These are phyloP conservation scores for Paelopatides confundens DNA, from an alignment of 53 echinoderm and acorn worm species.

Conservation along the genomic window DNA sequence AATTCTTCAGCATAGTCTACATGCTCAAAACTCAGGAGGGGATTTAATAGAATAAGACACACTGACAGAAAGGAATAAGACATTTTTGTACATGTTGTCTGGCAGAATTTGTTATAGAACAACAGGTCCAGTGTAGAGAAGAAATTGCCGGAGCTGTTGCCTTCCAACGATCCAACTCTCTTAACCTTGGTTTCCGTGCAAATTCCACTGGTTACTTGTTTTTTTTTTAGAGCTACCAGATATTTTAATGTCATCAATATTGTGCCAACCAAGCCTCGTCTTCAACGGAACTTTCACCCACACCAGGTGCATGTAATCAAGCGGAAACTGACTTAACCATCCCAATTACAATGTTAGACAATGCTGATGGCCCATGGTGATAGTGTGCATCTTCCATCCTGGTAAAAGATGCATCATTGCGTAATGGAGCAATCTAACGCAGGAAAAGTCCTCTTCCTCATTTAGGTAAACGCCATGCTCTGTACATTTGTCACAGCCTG, in stretches of 20 bases:
- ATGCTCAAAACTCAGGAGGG: conserved; percentile 27
- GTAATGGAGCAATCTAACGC: neutral
- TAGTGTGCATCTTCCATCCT: neutral
- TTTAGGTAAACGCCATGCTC: conserved; percentile 16
- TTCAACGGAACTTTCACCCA: conserved; percentile 41
- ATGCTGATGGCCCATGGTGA: conserved; percentile 7
- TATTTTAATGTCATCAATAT: neutral
- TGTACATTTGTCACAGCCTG: conserved; percentile 59
- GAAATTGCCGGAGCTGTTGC: conserved; percentile 69
- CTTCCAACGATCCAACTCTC: conserved; percentile 68
- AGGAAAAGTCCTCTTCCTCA: conserved; percentile 9
- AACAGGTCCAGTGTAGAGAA: conserved; percentile 67
- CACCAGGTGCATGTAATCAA: conserved; percentile 53
- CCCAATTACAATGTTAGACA: neutral
- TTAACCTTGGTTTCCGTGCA: conserved; percentile 33
- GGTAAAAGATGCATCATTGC: neutral
- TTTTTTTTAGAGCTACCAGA: neutral
- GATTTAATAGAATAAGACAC: conserved; percentile 52
- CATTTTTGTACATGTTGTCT: conserved; percentile 49
- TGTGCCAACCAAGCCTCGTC: neutral
- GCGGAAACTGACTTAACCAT: conserved; percentile 36
- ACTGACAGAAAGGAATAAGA: conserved; percentile 54
- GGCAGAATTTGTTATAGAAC: conserved; percentile 30
- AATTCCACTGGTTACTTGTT: conserved; percentile 5
- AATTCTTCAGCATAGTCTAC: conserved; percentile 64